phyloP scores from a whole-genome alignment of 2,888 invertebrate species.

The Acleris cristana region DNA sequence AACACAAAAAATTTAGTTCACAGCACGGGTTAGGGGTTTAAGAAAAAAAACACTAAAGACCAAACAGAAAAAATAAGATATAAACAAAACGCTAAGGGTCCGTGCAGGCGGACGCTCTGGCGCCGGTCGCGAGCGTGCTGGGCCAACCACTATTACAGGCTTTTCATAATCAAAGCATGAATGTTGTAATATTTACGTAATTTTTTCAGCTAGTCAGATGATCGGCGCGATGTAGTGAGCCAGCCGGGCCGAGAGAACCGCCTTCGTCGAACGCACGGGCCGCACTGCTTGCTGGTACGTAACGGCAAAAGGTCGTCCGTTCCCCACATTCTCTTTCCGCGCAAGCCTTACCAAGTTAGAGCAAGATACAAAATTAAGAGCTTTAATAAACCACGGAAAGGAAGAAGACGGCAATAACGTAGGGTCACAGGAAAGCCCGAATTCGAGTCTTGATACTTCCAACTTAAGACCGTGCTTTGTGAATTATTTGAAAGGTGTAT shows the following conservation, averaged over 20 bases:
- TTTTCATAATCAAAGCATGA: constrained; percentile 76
- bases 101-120: constrained; percentile 51
- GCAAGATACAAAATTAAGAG: constrained; percentile 59
- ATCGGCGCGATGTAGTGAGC: constrained; percentile 62
- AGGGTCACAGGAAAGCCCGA: constrained; percentile 80
- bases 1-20: constrained; percentile 64
- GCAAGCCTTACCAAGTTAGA: constrained; percentile 81
- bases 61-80: constrained; percentile 71
- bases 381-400: constrained; percentile 45
- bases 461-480: constrained; percentile 78
- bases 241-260: constrained; percentile 49
- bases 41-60: constrained; percentile 74
- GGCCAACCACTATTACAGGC: constrained; percentile 57
- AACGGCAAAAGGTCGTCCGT: constrained; percentile 83
- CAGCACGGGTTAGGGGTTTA: constrained; percentile 64
- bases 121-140: constrained; percentile 46
- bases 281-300: constrained; percentile 81
- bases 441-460: constrained; percentile 80
- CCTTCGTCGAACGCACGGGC: constrained; percentile 77
- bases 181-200: constrained; percentile 83
- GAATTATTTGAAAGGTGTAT: constrained; percentile 78
- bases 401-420: constrained; percentile 61
- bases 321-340: constrained; percentile 84
- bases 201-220: constrained; percentile 77
- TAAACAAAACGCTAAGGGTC: constrained; percentile 60